Evolutionary conservation across 2,797 vertebrate genomes (phyloP), one percentile per base, ranked within the genome.

Genomic region (Catharus ustulatus): DNA sequence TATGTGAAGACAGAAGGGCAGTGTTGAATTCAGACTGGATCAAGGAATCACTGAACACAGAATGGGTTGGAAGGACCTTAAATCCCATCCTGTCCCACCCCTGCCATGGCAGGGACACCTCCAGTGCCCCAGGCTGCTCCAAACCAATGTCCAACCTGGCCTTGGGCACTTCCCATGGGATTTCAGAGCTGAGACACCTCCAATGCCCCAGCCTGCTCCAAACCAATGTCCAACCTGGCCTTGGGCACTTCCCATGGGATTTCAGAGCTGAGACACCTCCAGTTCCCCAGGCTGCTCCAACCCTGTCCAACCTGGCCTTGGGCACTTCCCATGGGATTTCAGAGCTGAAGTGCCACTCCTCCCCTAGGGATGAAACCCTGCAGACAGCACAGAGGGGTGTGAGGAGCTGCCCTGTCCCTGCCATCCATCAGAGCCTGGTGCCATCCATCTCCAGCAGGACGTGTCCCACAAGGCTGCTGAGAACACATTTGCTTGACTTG

Each of bases 91-190:
- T 1, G 13, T 2, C 0, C 9, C 51, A n/a, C 15, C 20, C 22
- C 18, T 57, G 27, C 6, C 29, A 8, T 26, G 52, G 27, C 20
- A n/a, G 38, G 20, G 24, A 46, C 68, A 46, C 10, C 16, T 67
- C 0, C 61, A 22, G 24, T 3, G 0, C 6, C 34, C 61, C 68
- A 87, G 34, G 38, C 1, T 66, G 61, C 9, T 45, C 62, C 46
- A 32, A 0, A 38, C 6, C 0, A 0, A 10, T 22, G 32, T 10
- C 55, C 85, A 67, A 0, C n/a, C 61, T 3, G 20, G 13, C 24
- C 29, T 30, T 2, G 46, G 46, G 9, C 23, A 49, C 6, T 49
- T 5, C 22, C 42, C 42, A 15, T 42, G 42, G 42, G 15, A 42
- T 42, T 42, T 42, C 42, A 42, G 42, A 64, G 0, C 11, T 38